A percentile compares a stretch with the other conserved stretches of the same genome.
phyloP scores from a whole-genome alignment of 2,113 vertebrate species.

The Thomomys bottae region DNA sequence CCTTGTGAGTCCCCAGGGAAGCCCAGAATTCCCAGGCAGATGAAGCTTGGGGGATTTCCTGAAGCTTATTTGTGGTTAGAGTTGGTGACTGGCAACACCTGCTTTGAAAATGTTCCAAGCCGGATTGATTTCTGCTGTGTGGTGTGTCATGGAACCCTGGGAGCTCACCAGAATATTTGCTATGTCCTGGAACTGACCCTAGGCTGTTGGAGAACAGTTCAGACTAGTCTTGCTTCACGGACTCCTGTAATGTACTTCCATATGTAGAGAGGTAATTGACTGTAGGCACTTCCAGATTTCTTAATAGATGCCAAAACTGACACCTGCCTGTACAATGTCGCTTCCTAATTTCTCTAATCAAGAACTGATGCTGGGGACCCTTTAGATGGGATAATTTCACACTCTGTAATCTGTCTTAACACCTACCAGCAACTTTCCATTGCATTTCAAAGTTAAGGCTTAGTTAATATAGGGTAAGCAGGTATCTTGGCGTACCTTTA shows the following conservation, averaged over 20 bases:
- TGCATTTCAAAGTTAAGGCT: not conserved
- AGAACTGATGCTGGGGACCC: slow-evolving; percentile 6
- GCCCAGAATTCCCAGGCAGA: slow-evolving; percentile 26
- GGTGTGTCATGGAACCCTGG: not conserved
- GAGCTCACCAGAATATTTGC: slow-evolving; percentile 14
- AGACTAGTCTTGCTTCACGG: not conserved
- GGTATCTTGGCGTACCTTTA: not conserved
- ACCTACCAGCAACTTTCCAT: not conserved
- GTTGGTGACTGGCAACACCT: slow-evolving; percentile 49
- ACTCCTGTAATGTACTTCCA: not conserved
- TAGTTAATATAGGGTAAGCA: not conserved
- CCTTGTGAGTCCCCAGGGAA: slow-evolving; percentile 31
- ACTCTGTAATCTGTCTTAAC: not conserved
- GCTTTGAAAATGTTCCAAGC: slow-evolving; percentile 63
- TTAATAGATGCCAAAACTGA: slow-evolving; percentile 9
- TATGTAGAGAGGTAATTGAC: not conserved
- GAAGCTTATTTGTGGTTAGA: slow-evolving; percentile 48
- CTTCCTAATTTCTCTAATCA: not conserved
- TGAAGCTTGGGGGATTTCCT: slow-evolving; percentile 22
- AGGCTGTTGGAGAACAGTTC: not conserved
- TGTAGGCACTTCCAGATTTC: not conserved
- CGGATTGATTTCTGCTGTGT: slow-evolving; percentile 55
- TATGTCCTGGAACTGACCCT: slow-evolving; percentile 7
- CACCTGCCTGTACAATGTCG: not conserved
- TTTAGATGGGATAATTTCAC: slow-evolving; percentile 18